Percentiles rank a stretch among this genome's conserved stretches.
Conservation (phyloP, 2,113 vertebrate species). For the Amphiprion ocellaris region DNA sequence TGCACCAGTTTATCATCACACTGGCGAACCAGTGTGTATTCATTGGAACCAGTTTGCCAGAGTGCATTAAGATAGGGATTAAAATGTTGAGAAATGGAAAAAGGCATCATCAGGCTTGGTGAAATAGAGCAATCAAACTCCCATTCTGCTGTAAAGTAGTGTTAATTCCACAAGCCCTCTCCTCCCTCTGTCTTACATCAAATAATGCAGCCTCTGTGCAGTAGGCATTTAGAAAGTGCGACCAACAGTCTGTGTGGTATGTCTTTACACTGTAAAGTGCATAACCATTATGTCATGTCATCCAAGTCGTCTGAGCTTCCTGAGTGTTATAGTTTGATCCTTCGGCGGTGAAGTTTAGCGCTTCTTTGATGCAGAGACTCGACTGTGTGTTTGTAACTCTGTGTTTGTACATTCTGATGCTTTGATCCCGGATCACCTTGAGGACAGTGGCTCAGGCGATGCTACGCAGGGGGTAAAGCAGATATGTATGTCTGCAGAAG, state of each 20-base stretch:
- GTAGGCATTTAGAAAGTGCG: slow-evolving; percentile 16
- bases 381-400: slow-evolving; percentile 10
- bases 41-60: slow-evolving; percentile 70
- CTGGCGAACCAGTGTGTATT: slow-evolving; percentile 59
- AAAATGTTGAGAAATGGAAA: slow-evolving; percentile 70
- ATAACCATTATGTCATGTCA: slow-evolving; percentile 42
- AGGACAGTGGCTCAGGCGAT: slow-evolving; percentile 46
- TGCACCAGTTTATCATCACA: slow-evolving; percentile 59
- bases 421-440: slow-evolving; percentile 64
- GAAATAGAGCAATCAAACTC: slow-evolving; percentile 74
- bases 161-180: slow-evolving; percentile 46
- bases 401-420: slow-evolving; percentile 30
- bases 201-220: slow-evolving; percentile 10
- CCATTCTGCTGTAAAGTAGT: slow-evolving; percentile 62
- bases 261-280: slow-evolving; percentile 23
- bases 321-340: slow-evolving; percentile 48
- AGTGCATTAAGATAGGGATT: slow-evolving; percentile 73
- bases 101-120: slow-evolving; percentile 52
- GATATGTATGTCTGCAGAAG: slow-evolving; percentile 18
- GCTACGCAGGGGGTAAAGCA: slow-evolving; percentile 13
- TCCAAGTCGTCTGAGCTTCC: slow-evolving; percentile 30
- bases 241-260: slow-evolving; percentile 1
- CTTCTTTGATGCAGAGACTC: slow-evolving; percentile 44
- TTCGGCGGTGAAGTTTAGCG: slow-evolving; percentile 34
- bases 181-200: slow-evolving; percentile 46